These are phyloP conservation scores for Hylia prasina DNA, from an alignment of 2,113 vertebrate genomes.

Conservation along the genomic window DNA sequence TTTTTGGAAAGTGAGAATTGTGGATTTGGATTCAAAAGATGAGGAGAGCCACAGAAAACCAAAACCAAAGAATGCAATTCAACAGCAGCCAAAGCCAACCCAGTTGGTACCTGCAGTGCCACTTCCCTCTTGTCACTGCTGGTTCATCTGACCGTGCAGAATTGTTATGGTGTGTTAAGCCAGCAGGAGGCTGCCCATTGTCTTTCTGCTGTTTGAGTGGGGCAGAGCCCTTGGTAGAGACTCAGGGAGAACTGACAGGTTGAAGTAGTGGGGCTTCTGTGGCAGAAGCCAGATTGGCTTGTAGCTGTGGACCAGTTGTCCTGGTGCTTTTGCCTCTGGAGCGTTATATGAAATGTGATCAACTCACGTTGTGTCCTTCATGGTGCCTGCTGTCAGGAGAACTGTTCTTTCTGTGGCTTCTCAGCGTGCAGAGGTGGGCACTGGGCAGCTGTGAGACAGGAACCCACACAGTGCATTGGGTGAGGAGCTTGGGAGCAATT, in stretches of 20 bases:
- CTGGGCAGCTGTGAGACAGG: not conserved
- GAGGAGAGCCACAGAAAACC: not conserved
- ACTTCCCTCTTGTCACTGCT: not conserved
- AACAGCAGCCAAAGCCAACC: not conserved
- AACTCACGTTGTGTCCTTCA: not conserved
- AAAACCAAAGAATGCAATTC: not conserved
- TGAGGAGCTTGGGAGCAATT: not conserved
- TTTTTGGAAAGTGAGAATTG: not conserved
- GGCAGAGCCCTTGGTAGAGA: not conserved
- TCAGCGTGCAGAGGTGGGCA: accelerated
- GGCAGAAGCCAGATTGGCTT: not conserved
- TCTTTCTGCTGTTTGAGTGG: not conserved
- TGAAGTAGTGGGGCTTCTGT: not conserved
- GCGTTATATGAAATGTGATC: not conserved
- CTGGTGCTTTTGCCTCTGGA: not conserved
- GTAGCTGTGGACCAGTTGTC: not conserved
- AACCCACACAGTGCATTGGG: not conserved
- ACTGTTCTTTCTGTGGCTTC: not conserved
- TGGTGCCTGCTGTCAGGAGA: not conserved
- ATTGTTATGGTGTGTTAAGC: not conserved
- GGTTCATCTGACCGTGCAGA: not conserved
- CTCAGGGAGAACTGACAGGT: not conserved
- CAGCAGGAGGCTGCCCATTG: not conserved
- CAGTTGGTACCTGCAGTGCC: not conserved
- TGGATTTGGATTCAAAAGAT: not conserved